These are phyloP conservation scores for Hirtodrosophila duncani DNA, from an alignment of 2,888 invertebrate genomes.

Conservation along the genomic window DNA sequence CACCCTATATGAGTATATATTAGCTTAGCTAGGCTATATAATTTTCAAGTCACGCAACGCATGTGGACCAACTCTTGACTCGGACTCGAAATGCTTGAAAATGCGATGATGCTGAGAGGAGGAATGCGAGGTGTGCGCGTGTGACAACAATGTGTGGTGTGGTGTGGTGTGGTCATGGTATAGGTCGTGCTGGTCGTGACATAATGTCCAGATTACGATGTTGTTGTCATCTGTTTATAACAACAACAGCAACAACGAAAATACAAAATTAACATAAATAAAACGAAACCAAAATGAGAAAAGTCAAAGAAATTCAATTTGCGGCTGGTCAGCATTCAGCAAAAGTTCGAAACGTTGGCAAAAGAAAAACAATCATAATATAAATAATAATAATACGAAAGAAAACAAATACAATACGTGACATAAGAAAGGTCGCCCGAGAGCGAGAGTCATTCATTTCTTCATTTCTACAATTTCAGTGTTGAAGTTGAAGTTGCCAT, in stretches of 20 bases:
- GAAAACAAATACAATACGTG: constrained; percentile 26
- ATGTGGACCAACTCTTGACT: too few relatives aligned
- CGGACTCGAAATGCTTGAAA: too few relatives aligned
- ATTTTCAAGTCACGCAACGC: constrained; percentile 37
- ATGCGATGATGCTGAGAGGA: too few relatives aligned
- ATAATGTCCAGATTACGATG: too few relatives aligned
- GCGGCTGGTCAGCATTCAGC: constrained; percentile 2
- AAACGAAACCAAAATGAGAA: constrained; percentile 35
- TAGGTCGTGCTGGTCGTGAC: too few relatives aligned
- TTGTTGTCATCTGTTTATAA: too few relatives aligned
- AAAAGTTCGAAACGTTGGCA: constrained; percentile 30
- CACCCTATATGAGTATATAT: neutral
- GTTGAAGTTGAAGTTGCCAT: constrained; percentile 8
- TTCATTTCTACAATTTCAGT: constrained; percentile 14
- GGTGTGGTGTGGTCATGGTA: too few relatives aligned
- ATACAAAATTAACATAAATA: constrained; percentile 66
- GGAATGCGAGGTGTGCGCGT: too few relatives aligned
- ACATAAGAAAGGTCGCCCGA: constrained; percentile 53
- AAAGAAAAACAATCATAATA: constrained; percentile 5
- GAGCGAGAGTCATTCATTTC: constrained; percentile 7
- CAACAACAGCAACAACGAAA: too few relatives aligned
- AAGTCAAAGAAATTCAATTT: constrained; percentile 39
- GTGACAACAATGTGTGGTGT: too few relatives aligned
- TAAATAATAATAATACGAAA: constrained; percentile 1
- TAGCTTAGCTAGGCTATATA: constrained; percentile 19